Conservation (phyloP, 2,888 invertebrate genomes). For the Gastracanthus pulcherrimus region DNA sequence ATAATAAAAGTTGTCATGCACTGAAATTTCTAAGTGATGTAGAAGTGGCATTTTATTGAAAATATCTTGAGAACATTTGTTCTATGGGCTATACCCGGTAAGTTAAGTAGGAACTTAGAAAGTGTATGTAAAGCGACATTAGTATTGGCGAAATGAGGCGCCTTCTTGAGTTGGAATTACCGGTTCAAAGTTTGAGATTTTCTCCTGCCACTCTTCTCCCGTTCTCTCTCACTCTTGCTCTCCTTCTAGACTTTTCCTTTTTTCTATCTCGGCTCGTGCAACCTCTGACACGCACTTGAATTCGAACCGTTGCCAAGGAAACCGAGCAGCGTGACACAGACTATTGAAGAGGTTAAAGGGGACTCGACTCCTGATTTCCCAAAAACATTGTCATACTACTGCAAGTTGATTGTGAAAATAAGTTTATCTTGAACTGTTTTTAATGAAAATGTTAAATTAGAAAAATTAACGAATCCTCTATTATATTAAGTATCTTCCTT, state of each 20-base stretch:
- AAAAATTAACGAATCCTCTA: no score
- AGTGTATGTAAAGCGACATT: not conserved
- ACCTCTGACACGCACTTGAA: constrained; percentile 74
- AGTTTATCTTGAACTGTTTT: not conserved
- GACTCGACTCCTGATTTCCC: constrained; percentile 66
- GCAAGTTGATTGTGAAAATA: not conserved
- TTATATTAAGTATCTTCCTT: no score
- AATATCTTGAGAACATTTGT: not conserved
- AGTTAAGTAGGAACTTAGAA: constrained; percentile 53
- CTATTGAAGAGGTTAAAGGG: constrained; percentile 75
- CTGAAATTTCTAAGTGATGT: not conserved
- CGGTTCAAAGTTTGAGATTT: constrained; percentile 75
- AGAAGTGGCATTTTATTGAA: not conserved
- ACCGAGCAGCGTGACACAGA: constrained; percentile 73
- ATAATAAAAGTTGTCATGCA: not conserved
- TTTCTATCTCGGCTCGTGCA: constrained; percentile 60
- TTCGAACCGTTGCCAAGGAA: constrained; percentile 74
- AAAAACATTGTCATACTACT: constrained; percentile 59
- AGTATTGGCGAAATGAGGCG: constrained; percentile 41
- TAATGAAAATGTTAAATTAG: not conserved
- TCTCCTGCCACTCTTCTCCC: constrained; percentile 65
- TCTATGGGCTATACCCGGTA: constrained; percentile 32
- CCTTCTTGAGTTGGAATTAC: constrained; percentile 66
- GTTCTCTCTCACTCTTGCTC: constrained; percentile 54
- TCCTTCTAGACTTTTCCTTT: constrained; percentile 36